Base-by-base conservation (phyloP, 2,113 vertebrate genomes). In the Triplophysa siluroides region DNA sequence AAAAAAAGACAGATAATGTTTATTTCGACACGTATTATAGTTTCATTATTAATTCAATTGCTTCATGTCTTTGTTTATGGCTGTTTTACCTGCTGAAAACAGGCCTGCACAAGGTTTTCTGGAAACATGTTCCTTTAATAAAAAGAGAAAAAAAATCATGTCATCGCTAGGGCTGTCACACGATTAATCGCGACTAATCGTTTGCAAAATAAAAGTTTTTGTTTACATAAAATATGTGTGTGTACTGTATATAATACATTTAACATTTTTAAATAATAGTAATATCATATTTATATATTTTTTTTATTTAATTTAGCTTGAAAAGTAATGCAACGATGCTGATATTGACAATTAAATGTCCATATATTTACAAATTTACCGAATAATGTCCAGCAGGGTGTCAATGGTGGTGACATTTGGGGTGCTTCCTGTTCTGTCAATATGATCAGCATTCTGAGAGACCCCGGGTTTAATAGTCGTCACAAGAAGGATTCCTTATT, bases 71-170 rank as follows among this genome's bases (percentile, higher is more conserved):
- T 56, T 26, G 5, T 29, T 56, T 14, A 8, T 21, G 1, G 38
- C n/a, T n/a, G 0, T 78, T 81, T 89, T 91, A 99, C 98, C 94
- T 98, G 98, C 83, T 98, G 96, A 86, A 99, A 99, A 91, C 97
- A 98, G 86, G 98, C 98, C 85, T 99, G 98, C 33, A 99, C 92
- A 76, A 99, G 92, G 80, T 99, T 99, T 89, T 99, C 98, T 56
- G 98, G 98, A 83, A 99, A 98, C 97, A 99, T 98, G 85, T 99
- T 99, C 89, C 97, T 99, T 90, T 76, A 13, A 87, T 24, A 24
- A 11, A 63, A 63, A 74, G 67, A 83, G 19, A 69, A 9, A 45
- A 38, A 26, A 63, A n/a, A 38, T 33, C 1, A 72, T 41, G 43
- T 45, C 8, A 45, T 12, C 12, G 24, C 24, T n/a, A n/a, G n/a